Conservation (phyloP, 2,797 vertebrate species). For the Crenuchus spilurus region DNA sequence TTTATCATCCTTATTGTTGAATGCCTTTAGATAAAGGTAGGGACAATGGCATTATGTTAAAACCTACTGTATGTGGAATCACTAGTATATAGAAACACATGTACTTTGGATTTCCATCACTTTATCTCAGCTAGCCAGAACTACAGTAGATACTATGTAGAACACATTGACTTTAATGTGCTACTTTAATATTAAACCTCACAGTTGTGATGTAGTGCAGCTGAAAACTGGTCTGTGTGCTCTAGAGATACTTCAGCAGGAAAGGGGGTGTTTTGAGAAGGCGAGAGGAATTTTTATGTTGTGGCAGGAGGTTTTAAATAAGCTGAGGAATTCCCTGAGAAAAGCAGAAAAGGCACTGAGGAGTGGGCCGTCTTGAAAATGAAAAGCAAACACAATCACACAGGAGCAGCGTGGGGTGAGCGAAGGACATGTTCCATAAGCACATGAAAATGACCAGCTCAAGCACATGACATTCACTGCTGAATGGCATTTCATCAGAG, state of each 20-base stretch:
- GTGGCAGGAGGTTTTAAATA: slow-evolving; percentile 72
- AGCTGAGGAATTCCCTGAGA: slow-evolving; percentile 75
- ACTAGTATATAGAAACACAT: no score
- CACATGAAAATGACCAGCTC: neutral
- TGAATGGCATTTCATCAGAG: neutral
- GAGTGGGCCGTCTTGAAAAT: slow-evolving; percentile 59
- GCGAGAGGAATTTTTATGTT: slow-evolving; percentile 63
- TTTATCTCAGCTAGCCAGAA: no score
- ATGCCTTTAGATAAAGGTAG: no score
- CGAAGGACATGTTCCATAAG: slow-evolving; percentile 1
- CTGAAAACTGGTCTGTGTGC: neutral
- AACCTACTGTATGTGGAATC: no score
- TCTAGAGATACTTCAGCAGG: neutral
- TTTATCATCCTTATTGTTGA: no score
- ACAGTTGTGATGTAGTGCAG: neutral
- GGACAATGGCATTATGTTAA: no score
- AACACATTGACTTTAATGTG: no score
- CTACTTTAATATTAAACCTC: neutral
- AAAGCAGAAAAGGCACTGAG: slow-evolving; percentile 65
- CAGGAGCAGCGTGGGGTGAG: slow-evolving; percentile 61
- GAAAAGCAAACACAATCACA: slow-evolving; percentile 52
- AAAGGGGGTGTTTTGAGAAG: slow-evolving; percentile 63
- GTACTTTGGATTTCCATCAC: no score
- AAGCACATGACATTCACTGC: neutral
- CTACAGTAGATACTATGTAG: no score